These are phyloP conservation scores for Lethenteron reissneri DNA, from an alignment of 2,113 vertebrate species.

Conservation along the genomic window DNA sequence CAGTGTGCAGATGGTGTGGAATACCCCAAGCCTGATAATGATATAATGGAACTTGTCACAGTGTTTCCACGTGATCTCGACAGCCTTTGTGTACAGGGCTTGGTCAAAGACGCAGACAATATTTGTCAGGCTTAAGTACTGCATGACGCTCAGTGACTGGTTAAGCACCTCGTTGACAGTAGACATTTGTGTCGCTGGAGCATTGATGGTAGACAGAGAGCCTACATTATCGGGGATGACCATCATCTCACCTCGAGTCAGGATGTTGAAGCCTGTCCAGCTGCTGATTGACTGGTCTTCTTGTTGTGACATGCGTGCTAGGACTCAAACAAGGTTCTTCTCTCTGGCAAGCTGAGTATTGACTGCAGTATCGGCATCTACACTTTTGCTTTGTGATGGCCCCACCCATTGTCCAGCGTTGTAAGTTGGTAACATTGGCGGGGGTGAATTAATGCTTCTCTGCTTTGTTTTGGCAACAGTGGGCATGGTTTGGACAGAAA, in stretches of 20 bases:
- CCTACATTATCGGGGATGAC: not conserved
- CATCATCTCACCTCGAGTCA: not conserved
- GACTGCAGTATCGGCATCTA: not conserved
- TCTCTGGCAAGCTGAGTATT: not conserved
- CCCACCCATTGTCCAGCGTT: not conserved
- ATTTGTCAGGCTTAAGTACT: not conserved
- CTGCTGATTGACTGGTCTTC: slow-evolving; percentile 3
- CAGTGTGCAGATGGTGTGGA: too few relatives aligned
- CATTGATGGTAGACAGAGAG: not conserved
- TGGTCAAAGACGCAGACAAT: too few relatives aligned
- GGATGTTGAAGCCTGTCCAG: slow-evolving; percentile 3
- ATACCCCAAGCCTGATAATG: too few relatives aligned
- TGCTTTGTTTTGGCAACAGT: not conserved
- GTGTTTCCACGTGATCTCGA: too few relatives aligned
- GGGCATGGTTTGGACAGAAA: not conserved
- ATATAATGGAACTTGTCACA: not conserved
- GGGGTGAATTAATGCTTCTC: not conserved
- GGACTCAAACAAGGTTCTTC: not conserved
- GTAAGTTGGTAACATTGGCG: not conserved
- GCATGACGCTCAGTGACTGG: not conserved
- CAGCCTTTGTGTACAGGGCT: too few relatives aligned
- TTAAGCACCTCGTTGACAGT: not conserved
- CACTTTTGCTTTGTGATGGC: not conserved
- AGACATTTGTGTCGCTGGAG: not conserved
- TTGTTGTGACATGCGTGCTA: not conserved